phyloP scores from a whole-genome alignment of 2,888 invertebrate species.

The Teinopalpus imperialis region DNA sequence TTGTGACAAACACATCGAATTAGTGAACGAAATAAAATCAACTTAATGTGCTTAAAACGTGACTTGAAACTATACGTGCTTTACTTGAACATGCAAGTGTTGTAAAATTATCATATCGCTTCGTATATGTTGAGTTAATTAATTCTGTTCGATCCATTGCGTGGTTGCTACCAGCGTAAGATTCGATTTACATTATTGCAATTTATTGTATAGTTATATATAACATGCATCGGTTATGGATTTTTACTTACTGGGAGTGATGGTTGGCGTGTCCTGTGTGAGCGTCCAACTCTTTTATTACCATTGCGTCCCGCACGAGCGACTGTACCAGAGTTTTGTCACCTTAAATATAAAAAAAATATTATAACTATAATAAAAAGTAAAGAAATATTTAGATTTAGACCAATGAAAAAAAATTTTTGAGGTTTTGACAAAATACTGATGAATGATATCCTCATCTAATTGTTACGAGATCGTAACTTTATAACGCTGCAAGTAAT shows the following conservation, averaged over 20 bases:
- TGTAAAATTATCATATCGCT: conserved; percentile 11
- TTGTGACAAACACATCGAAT: conserved; percentile 86
- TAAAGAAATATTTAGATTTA: too few species aligned
- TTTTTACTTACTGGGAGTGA: conserved; percentile 88
- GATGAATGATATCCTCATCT: too few species aligned
- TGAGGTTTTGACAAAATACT: too few species aligned
- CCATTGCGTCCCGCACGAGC: conserved; percentile 93
- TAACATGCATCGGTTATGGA: conserved; percentile 47
- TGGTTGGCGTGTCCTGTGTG: conserved; percentile 85
- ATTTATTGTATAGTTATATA: conserved; percentile 32
- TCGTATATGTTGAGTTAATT: not conserved
- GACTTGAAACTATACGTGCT: conserved; percentile 31
- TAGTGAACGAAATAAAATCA: conserved; percentile 63
- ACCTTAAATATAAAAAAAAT: conserved; percentile 83
- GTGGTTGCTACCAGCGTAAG: conserved; percentile 1
- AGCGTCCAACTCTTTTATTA: conserved; percentile 92
- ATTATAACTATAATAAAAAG: too few species aligned
- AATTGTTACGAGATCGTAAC: too few species aligned
- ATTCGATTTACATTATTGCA: conserved; percentile 8
- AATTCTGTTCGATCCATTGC: conserved; percentile 11
- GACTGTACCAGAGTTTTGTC: conserved; percentile 95
- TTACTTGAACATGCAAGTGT: conserved; percentile 27
- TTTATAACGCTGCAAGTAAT: too few species aligned
- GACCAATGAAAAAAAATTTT: too few species aligned
- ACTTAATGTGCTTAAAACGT: conserved; percentile 44